phyloP scores from a whole-genome alignment of 2,888 invertebrate genomes.

The Bruchidius siliquastri region DNA sequence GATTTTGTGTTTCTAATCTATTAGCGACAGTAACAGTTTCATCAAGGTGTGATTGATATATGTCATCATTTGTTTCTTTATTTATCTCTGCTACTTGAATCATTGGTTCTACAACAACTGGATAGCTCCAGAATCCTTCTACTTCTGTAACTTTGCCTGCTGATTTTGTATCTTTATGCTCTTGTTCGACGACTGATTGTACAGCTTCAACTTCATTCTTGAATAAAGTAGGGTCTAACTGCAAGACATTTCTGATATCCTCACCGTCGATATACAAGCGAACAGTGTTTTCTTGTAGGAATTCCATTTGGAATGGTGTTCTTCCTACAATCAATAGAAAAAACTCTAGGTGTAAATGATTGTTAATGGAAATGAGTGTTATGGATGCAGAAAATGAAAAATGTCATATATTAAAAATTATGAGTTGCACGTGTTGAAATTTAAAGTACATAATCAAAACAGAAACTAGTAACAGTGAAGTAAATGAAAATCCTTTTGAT shows the following conservation, averaged over 20 bases:
- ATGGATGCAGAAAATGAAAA: background rate
- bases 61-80: no score
- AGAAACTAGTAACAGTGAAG: no score
- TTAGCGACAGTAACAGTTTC: no score
- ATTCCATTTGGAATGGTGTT: constrained; percentile 37
- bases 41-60: no score
- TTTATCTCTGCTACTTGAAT: no score
- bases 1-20: no score
- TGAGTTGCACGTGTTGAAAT: no score
- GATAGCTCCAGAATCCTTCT: no score
- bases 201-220: background rate
- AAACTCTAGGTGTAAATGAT: background rate
- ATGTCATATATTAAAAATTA: background rate
- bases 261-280: constrained; percentile 34
- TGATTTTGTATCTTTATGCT: background rate
- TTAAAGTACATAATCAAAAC: no score
- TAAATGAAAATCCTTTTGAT: no score
- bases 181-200: background rate
- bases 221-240: no score
- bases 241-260: constrained; percentile 26
- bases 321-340: constrained; percentile 14
- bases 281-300: constrained; percentile 29
- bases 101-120: no score
- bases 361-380: background rate
- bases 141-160: background rate